Evolutionary conservation across 2,888 invertebrate species (phyloP).

Genomic region (Acleris literana): DNA sequence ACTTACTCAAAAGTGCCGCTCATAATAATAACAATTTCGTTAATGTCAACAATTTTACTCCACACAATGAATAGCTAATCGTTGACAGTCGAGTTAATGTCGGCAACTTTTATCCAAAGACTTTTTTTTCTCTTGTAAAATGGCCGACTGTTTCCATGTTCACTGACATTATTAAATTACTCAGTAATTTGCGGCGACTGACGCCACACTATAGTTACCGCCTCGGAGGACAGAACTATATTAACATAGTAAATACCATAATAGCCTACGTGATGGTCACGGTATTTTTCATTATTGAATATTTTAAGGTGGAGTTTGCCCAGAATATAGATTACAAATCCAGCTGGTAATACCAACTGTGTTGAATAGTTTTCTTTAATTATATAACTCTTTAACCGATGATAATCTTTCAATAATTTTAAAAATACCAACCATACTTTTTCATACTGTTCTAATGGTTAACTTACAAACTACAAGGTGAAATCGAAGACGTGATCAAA

Average conservation of each 20-base stretch:
- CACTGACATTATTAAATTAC: constrained; percentile 54
- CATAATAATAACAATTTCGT: constrained; percentile 24
- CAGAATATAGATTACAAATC: neutral
- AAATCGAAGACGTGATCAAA: too few species aligned
- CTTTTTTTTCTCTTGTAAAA: constrained; percentile 44
- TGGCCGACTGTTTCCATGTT: constrained; percentile 41
- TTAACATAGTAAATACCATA: constrained; percentile 57
- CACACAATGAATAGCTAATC: constrained; percentile 34
- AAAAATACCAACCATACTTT: too few species aligned
- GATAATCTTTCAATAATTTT: too few species aligned
- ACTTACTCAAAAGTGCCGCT: constrained; percentile 16
- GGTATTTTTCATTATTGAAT: constrained; percentile 45
- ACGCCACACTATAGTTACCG: constrained; percentile 44
- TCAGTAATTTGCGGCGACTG: constrained; percentile 48
- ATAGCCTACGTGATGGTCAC: constrained; percentile 49
- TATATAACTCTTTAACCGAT: too few species aligned
- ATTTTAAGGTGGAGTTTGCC: neutral
- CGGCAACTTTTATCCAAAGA: constrained; percentile 44
- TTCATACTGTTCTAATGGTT: too few species aligned
- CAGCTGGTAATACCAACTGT: neutral
- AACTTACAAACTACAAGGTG: too few species aligned
- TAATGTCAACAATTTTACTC: constrained; percentile 26
- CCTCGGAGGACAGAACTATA: constrained; percentile 48
- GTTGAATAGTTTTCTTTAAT: too few species aligned
- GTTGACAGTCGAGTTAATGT: constrained; percentile 48